Base-by-base conservation (phyloP, 2,888 invertebrate species). In the Malachius bipustulatus region DNA sequence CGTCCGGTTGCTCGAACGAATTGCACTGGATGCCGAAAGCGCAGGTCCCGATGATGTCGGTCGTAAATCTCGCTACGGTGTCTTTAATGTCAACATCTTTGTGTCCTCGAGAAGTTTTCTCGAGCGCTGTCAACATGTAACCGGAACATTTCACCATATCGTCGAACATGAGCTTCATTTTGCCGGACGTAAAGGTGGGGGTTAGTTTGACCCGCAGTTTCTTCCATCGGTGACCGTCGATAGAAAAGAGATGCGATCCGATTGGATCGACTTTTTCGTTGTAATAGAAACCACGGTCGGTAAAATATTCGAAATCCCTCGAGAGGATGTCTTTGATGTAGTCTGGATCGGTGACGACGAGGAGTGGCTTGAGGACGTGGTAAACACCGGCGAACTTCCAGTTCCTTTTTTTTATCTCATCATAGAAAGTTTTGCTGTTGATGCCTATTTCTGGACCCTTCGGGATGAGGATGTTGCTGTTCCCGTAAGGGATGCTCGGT, bases 121-220 rank as follows among this genome's bases (percentile, higher is more conserved):
- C 43, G 13, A 56, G 28, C 11, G 51, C 48, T 2, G 42, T 36
- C 3, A 42, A 39, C 30, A 60, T 46, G 19, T 51, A 45, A 15
- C 49, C 36, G 3, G 56, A 54, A 26, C 59, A 63, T 10, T 60
- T 55, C 16, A 55, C 39, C 45, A 68, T 58, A 4, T 64, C 50
- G 0, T 57, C 53, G 15, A 65, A 60, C 65, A 68, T 66, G 24
- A 51, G 54, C 45, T 62, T 67, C 45, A 48, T 45, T 40, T 48
- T 48, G 1, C 44, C 41, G n/a, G n/a, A n/a, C n/a, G n/a, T n/a
- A n/a, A n/a, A n/a, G n/a, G n/a, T n/a, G n/a, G n/a, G n/a, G n/a
- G 66, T 64, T 14, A 70, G 55, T 38, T 67, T 66, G 1, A 58
- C 47, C 16, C 70, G 55, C 8, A 69, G 47, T 26, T 56, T 57